These are phyloP conservation scores for Schizothorax lantsangensis DNA, from an alignment of 2,797 vertebrate genomes.

Conservation along the genomic window DNA sequence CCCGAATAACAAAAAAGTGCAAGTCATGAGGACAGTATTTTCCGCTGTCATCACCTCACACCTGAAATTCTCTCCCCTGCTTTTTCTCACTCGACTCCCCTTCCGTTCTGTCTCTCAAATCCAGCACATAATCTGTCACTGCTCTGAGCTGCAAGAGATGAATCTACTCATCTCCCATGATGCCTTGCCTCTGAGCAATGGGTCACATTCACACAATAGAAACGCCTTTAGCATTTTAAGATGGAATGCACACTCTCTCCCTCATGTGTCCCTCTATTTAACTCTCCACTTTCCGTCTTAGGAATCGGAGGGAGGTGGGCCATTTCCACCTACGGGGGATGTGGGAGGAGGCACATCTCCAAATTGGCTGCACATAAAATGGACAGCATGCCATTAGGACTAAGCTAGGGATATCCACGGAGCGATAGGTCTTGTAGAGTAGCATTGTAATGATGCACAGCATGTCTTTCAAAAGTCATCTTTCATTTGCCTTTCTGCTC, in stretches of 20 bases:
- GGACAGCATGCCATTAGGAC: conserved; percentile 47
- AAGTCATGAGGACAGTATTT: conserved; percentile 57
- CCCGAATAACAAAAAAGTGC: conserved; percentile 45
- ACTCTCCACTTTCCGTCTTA: conserved; percentile 23
- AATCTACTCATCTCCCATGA: conserved; percentile 65
- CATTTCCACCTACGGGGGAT: conserved; percentile 15
- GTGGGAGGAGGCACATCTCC: conserved; percentile 18
- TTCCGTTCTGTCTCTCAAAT: conserved; percentile 53
- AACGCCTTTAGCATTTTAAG: conserved; percentile 55
- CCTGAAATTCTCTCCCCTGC: background rate
- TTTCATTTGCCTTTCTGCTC: conserved; percentile 45
- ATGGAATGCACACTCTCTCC: conserved; percentile 38
- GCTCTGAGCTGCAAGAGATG: conserved; percentile 55
- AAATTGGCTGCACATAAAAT: conserved; percentile 26
- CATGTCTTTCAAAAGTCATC: conserved; percentile 55
- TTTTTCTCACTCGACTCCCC: conserved; percentile 34
- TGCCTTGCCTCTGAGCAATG: conserved; percentile 50
- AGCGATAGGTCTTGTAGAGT: conserved; percentile 29
- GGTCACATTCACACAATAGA: conserved; percentile 57
- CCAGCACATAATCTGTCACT: conserved; percentile 54
- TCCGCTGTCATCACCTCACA: conserved; percentile 30
- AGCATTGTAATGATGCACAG: conserved; percentile 54
- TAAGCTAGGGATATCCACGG: conserved; percentile 18
- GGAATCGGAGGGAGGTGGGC: background rate
- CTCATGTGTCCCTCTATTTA: conserved; percentile 50